phyloP scores from a whole-genome alignment of 2,113 vertebrate genomes.

The Etheostoma spectabile region DNA sequence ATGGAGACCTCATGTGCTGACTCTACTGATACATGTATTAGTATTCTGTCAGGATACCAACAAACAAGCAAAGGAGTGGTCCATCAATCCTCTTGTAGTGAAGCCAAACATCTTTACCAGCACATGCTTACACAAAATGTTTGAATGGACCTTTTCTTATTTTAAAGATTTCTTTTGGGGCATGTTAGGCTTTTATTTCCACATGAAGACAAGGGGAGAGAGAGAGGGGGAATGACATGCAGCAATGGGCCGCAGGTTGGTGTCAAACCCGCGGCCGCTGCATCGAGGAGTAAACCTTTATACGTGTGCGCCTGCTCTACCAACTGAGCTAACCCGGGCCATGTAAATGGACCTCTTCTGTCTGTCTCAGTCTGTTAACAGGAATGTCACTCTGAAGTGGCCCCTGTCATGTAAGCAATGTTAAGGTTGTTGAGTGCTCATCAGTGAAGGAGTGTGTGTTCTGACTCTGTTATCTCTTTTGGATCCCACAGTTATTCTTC shows the following conservation, averaged over 20 bases:
- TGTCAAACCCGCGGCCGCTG: too few relatives aligned
- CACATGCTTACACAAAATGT: neutral
- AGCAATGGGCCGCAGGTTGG: too few relatives aligned
- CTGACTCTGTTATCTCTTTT: neutral
- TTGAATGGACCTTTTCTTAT: neutral
- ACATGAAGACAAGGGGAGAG: too few relatives aligned
- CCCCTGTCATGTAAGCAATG: neutral
- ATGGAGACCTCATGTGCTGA: conserved; percentile 1
- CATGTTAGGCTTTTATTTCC: too few relatives aligned
- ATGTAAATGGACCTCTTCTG: neutral
- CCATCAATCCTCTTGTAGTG: conserved; percentile 9
- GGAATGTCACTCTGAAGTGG: neutral
- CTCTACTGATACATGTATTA: neutral
- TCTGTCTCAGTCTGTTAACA: neutral
- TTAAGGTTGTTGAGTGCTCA: neutral
- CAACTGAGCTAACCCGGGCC: too few relatives aligned
- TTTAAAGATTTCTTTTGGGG: too few relatives aligned
- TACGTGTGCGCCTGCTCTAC: too few relatives aligned
- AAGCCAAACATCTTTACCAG: neutral
- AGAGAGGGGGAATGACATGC: too few relatives aligned
- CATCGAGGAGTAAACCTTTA: too few relatives aligned
- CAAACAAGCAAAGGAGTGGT: neutral
- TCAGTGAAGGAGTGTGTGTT: neutral
- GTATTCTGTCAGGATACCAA: conserved; percentile 8
- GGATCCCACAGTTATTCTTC: neutral